phyloP scores from a whole-genome alignment of 2,113 vertebrate species.

The Peromyscus leucopus region DNA sequence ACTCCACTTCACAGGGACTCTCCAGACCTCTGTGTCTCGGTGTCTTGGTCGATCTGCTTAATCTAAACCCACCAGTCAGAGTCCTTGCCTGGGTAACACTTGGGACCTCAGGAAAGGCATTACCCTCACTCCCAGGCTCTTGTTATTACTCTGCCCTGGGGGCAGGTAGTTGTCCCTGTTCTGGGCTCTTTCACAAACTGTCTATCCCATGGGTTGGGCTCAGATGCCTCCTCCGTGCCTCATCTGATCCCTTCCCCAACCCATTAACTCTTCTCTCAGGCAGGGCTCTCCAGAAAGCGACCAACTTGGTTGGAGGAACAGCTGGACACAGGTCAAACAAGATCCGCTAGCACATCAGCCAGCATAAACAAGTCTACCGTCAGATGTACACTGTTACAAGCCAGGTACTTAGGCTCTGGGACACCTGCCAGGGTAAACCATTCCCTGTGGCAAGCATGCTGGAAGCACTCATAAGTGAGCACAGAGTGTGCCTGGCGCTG shows the following conservation, averaged over 20 bases:
- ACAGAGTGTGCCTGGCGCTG: not conserved
- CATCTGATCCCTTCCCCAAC: not conserved
- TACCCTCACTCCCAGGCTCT: not conserved
- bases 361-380: not conserved
- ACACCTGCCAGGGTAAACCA: not conserved
- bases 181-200: not conserved
- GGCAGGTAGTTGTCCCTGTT: not conserved
- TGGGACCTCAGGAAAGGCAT: not conserved
- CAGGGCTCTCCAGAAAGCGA: not conserved
- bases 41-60: not conserved
- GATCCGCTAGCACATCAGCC: not conserved
- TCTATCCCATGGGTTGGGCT: not conserved
- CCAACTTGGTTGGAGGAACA: not conserved
- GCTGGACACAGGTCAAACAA: not conserved
- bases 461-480: not conserved
- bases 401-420: not conserved
- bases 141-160: not conserved
- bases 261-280: not conserved
- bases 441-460: no score
- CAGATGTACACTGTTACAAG: not conserved
- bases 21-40: no score
- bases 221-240: not conserved
- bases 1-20: not conserved
- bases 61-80: not conserved
- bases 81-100: not conserved